phyloP scores from a whole-genome alignment of 53 echinoderm and acorn worm genomes.

The Echinometra lucunter region DNA sequence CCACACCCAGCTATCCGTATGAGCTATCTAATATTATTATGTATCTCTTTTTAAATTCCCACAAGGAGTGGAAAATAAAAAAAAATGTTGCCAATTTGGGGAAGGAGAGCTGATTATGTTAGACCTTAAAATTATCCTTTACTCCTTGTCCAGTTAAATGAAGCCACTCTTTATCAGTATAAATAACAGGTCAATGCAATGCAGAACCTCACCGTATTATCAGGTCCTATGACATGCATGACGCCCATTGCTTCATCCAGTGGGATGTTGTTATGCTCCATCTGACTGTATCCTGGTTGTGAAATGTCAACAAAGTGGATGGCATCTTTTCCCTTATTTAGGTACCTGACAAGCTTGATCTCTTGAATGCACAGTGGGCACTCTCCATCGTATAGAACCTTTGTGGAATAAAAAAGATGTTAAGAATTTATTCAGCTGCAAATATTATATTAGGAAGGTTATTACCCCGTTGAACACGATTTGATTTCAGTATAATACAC shows the following conservation, averaged over 20 bases:
- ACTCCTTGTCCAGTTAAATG: not conserved
- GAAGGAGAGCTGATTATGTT: no score
- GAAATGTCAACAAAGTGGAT: constrained; percentile 82
- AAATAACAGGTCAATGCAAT: not conserved
- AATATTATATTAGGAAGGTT: no score
- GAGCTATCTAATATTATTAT: no score
- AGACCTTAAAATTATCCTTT: no score
- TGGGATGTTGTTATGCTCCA: constrained; percentile 76
- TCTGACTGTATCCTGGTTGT: constrained; percentile 81
- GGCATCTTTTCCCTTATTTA: constrained; percentile 76
- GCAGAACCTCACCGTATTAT: constrained; percentile 72
- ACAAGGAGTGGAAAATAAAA: no score
- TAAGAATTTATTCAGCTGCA: no score
- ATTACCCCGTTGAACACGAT: no score
- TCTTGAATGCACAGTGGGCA: constrained; percentile 88
- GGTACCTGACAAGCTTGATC: constrained; percentile 78
- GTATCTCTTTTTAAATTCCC: no score
- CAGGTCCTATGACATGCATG: constrained; percentile 84
- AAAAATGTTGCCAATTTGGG: no score
- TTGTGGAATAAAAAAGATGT: not conserved
- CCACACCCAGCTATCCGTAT: no score
- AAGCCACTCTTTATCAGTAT: not conserved
- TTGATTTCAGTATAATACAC: no score
- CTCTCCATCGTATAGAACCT: constrained; percentile 91
- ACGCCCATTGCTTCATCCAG: constrained; percentile 82